phyloP scores from a whole-genome alignment of 2,113 vertebrate species.

The Pteropus alecto region DNA sequence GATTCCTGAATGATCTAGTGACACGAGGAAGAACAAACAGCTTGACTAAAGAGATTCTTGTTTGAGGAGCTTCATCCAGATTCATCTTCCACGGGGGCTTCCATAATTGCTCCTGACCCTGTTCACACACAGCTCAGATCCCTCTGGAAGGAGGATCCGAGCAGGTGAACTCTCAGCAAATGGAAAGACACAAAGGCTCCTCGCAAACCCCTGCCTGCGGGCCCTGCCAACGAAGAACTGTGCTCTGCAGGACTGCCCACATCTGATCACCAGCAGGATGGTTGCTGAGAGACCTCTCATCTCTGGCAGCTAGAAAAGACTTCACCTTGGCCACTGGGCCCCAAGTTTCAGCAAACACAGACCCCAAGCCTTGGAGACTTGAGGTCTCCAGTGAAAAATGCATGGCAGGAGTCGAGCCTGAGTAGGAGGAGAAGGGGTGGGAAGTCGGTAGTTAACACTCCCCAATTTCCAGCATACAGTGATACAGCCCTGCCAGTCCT shows the following conservation, averaged over 20 bases:
- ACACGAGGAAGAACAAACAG: neutral
- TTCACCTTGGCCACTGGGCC: neutral
- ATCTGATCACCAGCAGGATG: neutral
- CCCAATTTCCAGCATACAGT: neutral
- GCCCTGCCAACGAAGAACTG: neutral
- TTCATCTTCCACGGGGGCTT: neutral
- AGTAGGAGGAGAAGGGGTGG: accelerated
- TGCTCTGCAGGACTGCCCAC: accelerated
- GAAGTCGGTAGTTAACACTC: neutral
- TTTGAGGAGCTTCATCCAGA: neutral
- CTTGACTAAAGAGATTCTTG: neutral
- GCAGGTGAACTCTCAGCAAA: neutral
- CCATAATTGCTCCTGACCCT: no score
- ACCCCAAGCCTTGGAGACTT: neutral
- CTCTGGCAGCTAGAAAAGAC: neutral
- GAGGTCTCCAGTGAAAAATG: neutral
- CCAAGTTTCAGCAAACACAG: neutral
- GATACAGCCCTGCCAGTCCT: neutral
- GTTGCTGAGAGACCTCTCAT: neutral
- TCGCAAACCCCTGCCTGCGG: neutral
- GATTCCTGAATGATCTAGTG: neutral
- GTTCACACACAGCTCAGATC: neutral
- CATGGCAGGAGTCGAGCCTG: neutral
- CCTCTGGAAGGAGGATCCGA: neutral
- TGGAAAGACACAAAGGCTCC: neutral